Evolutionary conservation across 2,113 vertebrate species (phyloP).

Genomic region (Microcebus murinus): DNA sequence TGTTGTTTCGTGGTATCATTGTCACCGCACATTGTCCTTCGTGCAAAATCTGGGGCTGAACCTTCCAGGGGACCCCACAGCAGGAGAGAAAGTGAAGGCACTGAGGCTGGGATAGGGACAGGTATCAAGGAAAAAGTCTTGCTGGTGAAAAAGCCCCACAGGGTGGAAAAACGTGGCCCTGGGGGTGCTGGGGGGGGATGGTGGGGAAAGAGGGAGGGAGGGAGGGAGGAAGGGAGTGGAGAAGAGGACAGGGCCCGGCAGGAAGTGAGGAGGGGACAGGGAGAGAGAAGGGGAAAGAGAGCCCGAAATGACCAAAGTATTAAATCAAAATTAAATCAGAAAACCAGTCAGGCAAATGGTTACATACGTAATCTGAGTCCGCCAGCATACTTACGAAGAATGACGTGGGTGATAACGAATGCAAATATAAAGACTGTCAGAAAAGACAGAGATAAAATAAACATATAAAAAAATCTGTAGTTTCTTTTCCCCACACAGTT

Average conservation of each 20-base stretch:
- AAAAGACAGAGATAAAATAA: slow-evolving; percentile 99
- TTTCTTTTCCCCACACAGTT: slow-evolving; percentile 99
- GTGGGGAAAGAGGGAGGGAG: neutral
- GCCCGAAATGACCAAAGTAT: slow-evolving; percentile 81
- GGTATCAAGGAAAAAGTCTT: neutral
- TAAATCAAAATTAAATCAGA: slow-evolving; percentile 78
- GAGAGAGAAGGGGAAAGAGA: neutral
- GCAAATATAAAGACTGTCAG: slow-evolving; percentile 99
- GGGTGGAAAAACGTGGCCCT: neutral
- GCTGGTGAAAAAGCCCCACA: too few species aligned
- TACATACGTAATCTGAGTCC: slow-evolving; percentile 84
- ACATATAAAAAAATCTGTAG: slow-evolving; percentile 99
- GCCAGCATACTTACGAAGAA: slow-evolving; percentile 95
- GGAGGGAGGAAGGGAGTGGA: neutral
- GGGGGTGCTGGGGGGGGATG: neutral
- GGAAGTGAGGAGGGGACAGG: neutral
- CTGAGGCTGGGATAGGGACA: neutral
- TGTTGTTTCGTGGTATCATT: neutral
- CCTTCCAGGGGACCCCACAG: slow-evolving; percentile 9
- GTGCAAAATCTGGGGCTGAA: neutral
- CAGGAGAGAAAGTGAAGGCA: slow-evolving; percentile 29
- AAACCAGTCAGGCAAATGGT: slow-evolving; percentile 83
- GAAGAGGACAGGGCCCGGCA: neutral
- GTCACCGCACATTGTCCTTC: neutral
- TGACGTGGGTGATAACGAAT: slow-evolving; percentile 98